These are phyloP conservation scores for Cotesia typhae DNA, from an alignment of 1,140 invertebrate species.

Conservation along the genomic window DNA sequence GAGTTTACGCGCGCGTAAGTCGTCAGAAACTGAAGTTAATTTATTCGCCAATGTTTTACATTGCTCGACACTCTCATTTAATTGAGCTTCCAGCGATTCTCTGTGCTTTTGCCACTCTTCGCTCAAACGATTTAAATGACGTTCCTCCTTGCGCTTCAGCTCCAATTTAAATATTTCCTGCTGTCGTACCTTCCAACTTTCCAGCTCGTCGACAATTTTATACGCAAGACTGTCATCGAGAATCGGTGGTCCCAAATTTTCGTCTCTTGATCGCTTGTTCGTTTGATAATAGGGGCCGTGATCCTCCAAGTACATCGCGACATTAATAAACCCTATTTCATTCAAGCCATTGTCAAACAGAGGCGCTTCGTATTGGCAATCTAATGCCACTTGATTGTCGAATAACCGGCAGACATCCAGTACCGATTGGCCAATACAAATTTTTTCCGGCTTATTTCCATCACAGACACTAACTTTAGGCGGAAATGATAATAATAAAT, in stretches of 20 bases:
- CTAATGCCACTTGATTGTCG: slow-evolving; percentile 36
- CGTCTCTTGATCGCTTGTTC: slow-evolving; percentile 46
- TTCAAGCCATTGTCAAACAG: slow-evolving; percentile 48
- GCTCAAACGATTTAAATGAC: slow-evolving; percentile 57
- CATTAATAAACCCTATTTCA: slow-evolving; percentile 50
- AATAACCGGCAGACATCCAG: slow-evolving; percentile 53
- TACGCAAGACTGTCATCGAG: slow-evolving; percentile 63
- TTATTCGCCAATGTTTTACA: slow-evolving; percentile 59
- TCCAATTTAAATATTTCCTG: slow-evolving; percentile 63
- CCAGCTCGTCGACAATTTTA: slow-evolving; percentile 66
- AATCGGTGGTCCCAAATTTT: slow-evolving; percentile 61
- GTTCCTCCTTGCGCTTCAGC: slow-evolving; percentile 60
- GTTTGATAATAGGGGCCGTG: slow-evolving; percentile 54
- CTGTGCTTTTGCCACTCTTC: slow-evolving; percentile 61
- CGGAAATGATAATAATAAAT: slow-evolving; percentile 56
- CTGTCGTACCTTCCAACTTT: slow-evolving; percentile 67
- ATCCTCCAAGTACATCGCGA: slow-evolving; percentile 55
- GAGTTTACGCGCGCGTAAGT: slow-evolving; percentile 55
- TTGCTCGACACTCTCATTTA: slow-evolving; percentile 55
- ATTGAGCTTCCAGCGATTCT: slow-evolving; percentile 58
- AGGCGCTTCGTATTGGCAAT: slow-evolving; percentile 50
- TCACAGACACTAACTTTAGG: slow-evolving; percentile 61
- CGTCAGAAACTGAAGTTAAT: slow-evolving; percentile 59
- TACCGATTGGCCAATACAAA: slow-evolving; percentile 47
- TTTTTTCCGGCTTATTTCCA: slow-evolving; percentile 44